A percentile compares a stretch with the other conserved stretches of the same genome.
Evolutionary conservation across 1,140 invertebrate species (phyloP).

Genomic region (Monomorium pharaonis): DNA sequence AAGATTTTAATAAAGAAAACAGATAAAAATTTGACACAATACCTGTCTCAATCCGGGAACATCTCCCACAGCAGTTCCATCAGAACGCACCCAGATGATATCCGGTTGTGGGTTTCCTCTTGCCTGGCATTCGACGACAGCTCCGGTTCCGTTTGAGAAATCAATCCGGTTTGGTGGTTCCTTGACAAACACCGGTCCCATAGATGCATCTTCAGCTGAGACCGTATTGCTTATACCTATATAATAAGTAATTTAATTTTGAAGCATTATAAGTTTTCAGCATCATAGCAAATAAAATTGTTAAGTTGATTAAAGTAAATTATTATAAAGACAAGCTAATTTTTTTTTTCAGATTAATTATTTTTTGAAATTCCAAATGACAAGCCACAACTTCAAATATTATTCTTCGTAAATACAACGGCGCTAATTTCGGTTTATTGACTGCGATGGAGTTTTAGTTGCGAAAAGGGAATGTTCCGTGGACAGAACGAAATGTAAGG

Average conservation of each 20-base stretch:
- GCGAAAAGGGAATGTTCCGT: not conserved
- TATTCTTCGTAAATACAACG: not conserved
- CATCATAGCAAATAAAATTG: not conserved
- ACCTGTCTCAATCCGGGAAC: conserved; percentile 95
- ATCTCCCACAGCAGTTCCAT: conserved; percentile 95
- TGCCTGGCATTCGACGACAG: conserved; percentile 96
- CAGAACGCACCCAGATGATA: conserved; percentile 95
- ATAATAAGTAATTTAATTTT: not conserved
- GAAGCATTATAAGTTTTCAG: not conserved
- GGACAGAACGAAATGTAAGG: conserved; percentile 18
- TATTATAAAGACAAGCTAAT: not conserved
- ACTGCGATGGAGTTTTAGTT: not conserved
- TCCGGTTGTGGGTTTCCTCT: conserved; percentile 95
- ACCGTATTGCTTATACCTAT: conserved; percentile 50
- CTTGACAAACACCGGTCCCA: conserved; percentile 95
- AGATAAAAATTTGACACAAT: not conserved
- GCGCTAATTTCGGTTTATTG: not conserved
- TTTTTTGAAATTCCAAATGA: not conserved
- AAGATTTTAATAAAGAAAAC: not conserved
- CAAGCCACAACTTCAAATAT: not conserved
- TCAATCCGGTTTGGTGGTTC: conserved; percentile 96
- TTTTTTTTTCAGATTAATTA: not conserved
- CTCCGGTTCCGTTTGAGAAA: conserved; percentile 97
- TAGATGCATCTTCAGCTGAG: conserved; percentile 88
- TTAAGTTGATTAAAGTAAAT: not conserved